phyloP scores from a whole-genome alignment of 2,888 invertebrate genomes.

The Rhogogaster chlorosoma region DNA sequence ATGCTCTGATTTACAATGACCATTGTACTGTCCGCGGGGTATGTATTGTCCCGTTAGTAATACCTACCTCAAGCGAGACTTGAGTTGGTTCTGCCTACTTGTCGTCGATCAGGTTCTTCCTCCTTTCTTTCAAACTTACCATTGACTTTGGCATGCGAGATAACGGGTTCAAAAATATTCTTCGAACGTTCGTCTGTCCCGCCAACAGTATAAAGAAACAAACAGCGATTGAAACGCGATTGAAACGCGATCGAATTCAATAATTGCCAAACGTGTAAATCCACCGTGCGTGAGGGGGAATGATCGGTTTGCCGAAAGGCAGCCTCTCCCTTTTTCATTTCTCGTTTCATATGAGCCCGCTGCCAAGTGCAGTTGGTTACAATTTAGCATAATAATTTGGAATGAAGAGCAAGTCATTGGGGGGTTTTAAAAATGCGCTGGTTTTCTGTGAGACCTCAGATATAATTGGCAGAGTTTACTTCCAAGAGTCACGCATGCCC shows the following conservation, averaged over 20 bases:
- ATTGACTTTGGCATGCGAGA: neutral
- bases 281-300: neutral
- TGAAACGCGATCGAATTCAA: neutral
- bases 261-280: neutral
- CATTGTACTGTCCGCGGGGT: constrained; percentile 71
- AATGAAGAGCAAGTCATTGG: constrained; percentile 25
- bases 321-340: neutral
- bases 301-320: neutral
- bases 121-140: neutral
- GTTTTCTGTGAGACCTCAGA: constrained; percentile 50
- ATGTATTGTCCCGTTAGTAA: constrained; percentile 70
- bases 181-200: neutral
- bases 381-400: constrained; percentile 10
- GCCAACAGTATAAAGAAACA: neutral
- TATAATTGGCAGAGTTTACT: constrained; percentile 63
- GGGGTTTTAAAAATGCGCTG: constrained; percentile 57
- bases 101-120: constrained; percentile 10
- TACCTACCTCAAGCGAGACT: neutral
- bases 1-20: constrained; percentile 76
- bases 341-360: neutral
- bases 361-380: neutral
- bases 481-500: constrained; percentile 72
- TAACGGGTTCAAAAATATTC: neutral
- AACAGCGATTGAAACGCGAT: constrained; percentile 10
- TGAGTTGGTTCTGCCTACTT: constrained; percentile 16